Base-by-base conservation (phyloP, 2,888 invertebrate genomes). In the Cryptophagus acutangulus region DNA sequence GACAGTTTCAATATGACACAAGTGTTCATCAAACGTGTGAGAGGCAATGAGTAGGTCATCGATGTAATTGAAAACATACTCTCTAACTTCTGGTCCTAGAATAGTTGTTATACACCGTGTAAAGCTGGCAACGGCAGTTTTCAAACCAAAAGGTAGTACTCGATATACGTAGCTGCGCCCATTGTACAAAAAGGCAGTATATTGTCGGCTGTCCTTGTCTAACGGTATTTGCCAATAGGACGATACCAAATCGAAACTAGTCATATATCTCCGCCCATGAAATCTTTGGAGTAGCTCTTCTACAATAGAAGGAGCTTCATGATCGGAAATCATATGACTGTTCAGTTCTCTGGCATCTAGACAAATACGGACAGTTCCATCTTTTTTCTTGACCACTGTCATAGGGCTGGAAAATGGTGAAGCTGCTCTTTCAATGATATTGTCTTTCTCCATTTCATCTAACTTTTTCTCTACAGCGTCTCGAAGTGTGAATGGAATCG, bases 21-120 rank as follows among this genome's bases (percentile, higher is more conserved):
- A 8, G 31, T 57, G 55, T 18, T 46, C 39, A 9, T 51, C 35
- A 30, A 52, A 50, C 9, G 33, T 39, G 2, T 25, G 16, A 0
- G 59, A 60, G 0, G 50, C 46, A 1, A 61, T 44, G n/a, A 60
- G 34, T 4, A 61, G 33, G 34, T 62, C 60, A 43, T 59, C 58
- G 5, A 62, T 48, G 39, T 61, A 62, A 17, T 38, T 47, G 2
- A 45, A 30, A 8, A 54, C 33, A 38, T 54, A 59, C 15, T 43
- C 35, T 13, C 47, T 13, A 4, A 40, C 12, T 28, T 40, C 40
- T 5, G 40, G 35, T 12, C 40, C 40, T 14, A 40, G 13, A 18
- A 40, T 37, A 4, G 3, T 12, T 16, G 24, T 31, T 26, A 41
- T 37, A 5, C 31, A 36, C 8, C 41, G 13, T 1, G 25, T 37